Percentiles rank a stretch among this genome's conserved stretches.
Evolutionary conservation across 2,113 vertebrate genomes (phyloP).

Genomic region (Poecile atricapillus): DNA sequence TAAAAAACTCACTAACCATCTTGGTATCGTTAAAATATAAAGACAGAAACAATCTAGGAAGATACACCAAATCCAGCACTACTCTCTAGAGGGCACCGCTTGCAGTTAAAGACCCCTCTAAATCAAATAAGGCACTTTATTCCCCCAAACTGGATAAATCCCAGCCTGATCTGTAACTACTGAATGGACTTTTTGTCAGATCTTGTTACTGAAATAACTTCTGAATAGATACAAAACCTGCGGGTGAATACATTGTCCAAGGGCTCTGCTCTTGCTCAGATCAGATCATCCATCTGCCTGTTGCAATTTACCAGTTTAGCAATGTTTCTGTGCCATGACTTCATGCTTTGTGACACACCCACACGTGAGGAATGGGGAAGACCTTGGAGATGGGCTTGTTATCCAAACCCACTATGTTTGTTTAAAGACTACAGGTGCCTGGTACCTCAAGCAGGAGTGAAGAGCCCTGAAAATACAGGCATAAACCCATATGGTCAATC

Average conservation of each 20-base stretch:
- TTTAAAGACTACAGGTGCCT: background rate
- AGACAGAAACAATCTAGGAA: conserved; percentile 30
- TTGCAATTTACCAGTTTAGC: background rate
- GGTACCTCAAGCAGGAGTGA: background rate
- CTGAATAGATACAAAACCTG: conserved; percentile 2
- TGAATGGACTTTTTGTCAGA: conserved; percentile 39
- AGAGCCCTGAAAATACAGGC: background rate
- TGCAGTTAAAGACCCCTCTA: conserved; percentile 33
- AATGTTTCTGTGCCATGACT: background rate
- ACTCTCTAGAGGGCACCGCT: background rate
- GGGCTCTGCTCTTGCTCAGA: background rate
- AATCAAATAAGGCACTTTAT: conserved; percentile 43
- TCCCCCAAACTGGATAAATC: conserved; percentile 22
- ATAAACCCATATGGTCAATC: background rate
- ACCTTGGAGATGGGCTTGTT: background rate
- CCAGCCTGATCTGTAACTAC: conserved; percentile 16
- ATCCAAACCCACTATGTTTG: background rate
- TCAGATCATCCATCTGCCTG: background rate
- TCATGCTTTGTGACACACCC: background rate
- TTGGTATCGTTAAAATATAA: conserved; percentile 6
- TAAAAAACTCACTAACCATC: conserved; percentile 7
- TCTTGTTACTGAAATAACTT: conserved; percentile 41
- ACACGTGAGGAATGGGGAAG: background rate
- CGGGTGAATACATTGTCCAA: background rate
- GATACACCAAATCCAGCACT: background rate